A percentile compares a stretch with the other conserved stretches of the same genome.
Evolutionary conservation across 2,797 vertebrate species (phyloP).

Genomic region (Pogonophryne albipinna): DNA sequence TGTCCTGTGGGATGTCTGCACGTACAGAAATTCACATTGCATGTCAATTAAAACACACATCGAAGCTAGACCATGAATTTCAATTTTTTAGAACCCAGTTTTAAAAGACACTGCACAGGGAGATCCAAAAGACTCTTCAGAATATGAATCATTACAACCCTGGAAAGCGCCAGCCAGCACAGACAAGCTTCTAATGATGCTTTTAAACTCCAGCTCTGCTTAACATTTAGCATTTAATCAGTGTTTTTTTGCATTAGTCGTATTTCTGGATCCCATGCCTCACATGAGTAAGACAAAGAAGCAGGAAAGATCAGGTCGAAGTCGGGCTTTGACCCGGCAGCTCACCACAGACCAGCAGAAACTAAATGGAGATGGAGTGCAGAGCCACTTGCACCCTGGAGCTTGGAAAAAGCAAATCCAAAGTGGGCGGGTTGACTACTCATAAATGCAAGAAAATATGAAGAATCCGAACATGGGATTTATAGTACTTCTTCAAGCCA

Average conservation of each 20-base stretch:
- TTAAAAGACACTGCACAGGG: background rate
- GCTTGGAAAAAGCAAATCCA: slow-evolving; percentile 68
- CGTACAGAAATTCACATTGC: slow-evolving; percentile 24
- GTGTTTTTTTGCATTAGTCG: slow-evolving; percentile 32
- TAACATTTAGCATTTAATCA: slow-evolving; percentile 35
- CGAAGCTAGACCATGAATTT: slow-evolving; percentile 5
- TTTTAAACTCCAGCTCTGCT: slow-evolving; percentile 6
- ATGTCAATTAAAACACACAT: slow-evolving; percentile 14
- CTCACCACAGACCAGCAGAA: slow-evolving; percentile 49
- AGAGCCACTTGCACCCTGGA: slow-evolving; percentile 66
- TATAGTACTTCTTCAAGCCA: slow-evolving; percentile 63
- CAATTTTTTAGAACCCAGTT: background rate
- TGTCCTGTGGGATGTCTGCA: slow-evolving; percentile 33
- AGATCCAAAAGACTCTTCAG: background rate
- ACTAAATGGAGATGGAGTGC: slow-evolving; percentile 49
- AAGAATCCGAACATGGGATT: slow-evolving; percentile 67
- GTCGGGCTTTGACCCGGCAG: slow-evolving; percentile 55
- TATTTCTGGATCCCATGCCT: slow-evolving; percentile 37
- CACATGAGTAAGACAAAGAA: slow-evolving; percentile 38
- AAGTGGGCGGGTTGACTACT: slow-evolving; percentile 63
- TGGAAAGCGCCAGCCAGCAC: background rate
- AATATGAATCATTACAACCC: slow-evolving; percentile 7
- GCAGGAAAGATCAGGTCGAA: slow-evolving; percentile 50
- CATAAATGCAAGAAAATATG: slow-evolving; percentile 72
- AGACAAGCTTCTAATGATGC: slow-evolving; percentile 15